These are phyloP conservation scores for Ctenicera cuprea DNA, from an alignment of 2,888 invertebrate species.

Conservation along the genomic window DNA sequence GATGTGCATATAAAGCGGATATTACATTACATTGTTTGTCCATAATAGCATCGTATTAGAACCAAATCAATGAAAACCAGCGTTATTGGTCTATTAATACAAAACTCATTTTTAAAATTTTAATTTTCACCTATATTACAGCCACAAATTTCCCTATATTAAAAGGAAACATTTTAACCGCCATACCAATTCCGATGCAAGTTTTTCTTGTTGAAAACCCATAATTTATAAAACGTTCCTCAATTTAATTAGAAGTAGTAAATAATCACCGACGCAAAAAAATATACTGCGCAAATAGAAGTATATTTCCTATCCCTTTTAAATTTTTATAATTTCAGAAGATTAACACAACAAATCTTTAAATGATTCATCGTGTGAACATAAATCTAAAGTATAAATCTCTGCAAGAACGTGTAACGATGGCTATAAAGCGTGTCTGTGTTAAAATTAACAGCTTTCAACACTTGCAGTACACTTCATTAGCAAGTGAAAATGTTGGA, in stretches of 20 bases:
- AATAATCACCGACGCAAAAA: too few species aligned
- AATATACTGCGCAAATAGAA: too few species aligned
- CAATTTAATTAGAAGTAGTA: too few species aligned
- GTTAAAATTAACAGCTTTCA: constrained; percentile 44
- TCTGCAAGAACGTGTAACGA: constrained; percentile 23
- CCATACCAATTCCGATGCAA: too few species aligned
- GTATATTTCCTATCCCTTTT: too few species aligned
- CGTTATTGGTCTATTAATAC: neutral
- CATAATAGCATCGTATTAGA: constrained; percentile 30
- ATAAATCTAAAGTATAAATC: constrained; percentile 18
- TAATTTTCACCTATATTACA: too few species aligned
- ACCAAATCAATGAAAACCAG: constrained; percentile 7
- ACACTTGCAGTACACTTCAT: constrained; percentile 44
- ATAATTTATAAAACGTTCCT: too few species aligned
- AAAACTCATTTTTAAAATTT: neutral
- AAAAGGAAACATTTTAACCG: too few species aligned
- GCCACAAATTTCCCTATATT: too few species aligned
- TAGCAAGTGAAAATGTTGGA: constrained; percentile 45
- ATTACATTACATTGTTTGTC: constrained; percentile 55
- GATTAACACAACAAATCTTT: neutral
- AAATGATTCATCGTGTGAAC: constrained; percentile 14
- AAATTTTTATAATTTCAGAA: neutral
- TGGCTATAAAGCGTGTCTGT: constrained; percentile 31
- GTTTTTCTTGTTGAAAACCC: too few species aligned
- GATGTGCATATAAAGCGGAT: constrained; percentile 59